phyloP scores from a whole-genome alignment of 1,140 invertebrate species.

The Drosophila pallidifrons region DNA sequence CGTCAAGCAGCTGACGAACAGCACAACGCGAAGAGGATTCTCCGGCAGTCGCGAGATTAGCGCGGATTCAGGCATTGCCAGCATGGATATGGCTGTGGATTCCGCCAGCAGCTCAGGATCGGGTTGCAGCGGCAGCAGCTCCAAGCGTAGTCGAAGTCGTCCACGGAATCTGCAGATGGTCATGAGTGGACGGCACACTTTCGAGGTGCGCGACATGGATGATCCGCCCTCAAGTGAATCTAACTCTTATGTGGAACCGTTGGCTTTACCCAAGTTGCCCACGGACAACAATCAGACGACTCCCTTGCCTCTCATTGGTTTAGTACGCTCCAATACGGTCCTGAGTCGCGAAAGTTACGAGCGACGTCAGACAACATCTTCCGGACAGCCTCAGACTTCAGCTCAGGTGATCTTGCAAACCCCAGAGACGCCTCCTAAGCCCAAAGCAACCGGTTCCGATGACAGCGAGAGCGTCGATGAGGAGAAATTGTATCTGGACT shows the following conservation, averaged over 20 bases:
- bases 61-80: constrained; percentile 88
- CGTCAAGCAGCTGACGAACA: constrained; percentile 90
- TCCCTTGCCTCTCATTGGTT: constrained; percentile 68
- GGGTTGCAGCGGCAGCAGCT: constrained; percentile 63
- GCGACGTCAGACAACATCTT: constrained; percentile 41
- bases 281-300: constrained; percentile 87
- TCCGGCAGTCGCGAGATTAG: constrained; percentile 85
- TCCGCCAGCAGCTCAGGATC: constrained; percentile 57
- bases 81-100: constrained; percentile 85
- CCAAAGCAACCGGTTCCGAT: constrained; percentile 55
- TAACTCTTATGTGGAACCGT: constrained; percentile 87
- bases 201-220: constrained; percentile 87
- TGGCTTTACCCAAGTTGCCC: constrained; percentile 86
- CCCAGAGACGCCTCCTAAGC: constrained; percentile 27
- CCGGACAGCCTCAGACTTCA: constrained; percentile 13
- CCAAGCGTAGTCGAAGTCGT: constrained; percentile 81
- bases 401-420: background rate
- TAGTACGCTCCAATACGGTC: constrained; percentile 81
- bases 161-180: constrained; percentile 87
- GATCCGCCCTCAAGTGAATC: constrained; percentile 87
- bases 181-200: constrained; percentile 86
- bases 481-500: constrained; percentile 81
- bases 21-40: constrained; percentile 85
- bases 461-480: constrained; percentile 82
- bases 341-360: constrained; percentile 76